phyloP scores from a whole-genome alignment of 2,113 vertebrate species.

The Glaucidium brasilianum region DNA sequence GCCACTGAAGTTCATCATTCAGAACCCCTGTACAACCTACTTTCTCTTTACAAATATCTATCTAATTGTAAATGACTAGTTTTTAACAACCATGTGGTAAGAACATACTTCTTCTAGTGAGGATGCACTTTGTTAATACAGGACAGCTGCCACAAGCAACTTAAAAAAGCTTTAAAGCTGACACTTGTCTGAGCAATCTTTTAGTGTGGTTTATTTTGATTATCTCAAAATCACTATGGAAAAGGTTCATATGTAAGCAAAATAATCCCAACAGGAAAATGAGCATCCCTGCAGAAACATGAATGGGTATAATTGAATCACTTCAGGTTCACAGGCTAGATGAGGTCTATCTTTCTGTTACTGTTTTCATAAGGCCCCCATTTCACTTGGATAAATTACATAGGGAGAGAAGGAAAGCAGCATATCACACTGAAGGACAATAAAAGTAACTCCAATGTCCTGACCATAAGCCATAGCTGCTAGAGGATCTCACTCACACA shows the following conservation, averaged over 20 bases:
- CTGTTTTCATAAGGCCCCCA: not conserved
- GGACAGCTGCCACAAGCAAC: not conserved
- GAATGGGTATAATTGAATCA: not conserved
- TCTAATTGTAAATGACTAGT: not conserved
- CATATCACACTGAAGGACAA: not conserved
- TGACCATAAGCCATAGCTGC: not conserved
- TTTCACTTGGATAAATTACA: not conserved
- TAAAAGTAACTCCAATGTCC: not conserved
- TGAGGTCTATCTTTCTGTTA: not conserved
- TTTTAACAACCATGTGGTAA: not conserved
- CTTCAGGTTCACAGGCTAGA: not conserved
- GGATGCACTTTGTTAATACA: not conserved
- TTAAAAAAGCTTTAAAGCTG: not conserved
- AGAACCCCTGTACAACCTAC: not conserved
- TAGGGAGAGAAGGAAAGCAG: not conserved
- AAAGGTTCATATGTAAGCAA: not conserved
- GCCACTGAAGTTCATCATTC: not conserved
- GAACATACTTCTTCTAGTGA: not conserved
- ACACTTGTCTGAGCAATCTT: not conserved
- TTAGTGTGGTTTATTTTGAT: not conserved
- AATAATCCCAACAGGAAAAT: not conserved
- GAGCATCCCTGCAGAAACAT: not conserved
- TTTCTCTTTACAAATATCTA: not conserved
- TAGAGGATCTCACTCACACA: not conserved
- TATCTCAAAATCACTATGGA: not conserved